A percentile compares a stretch with the other conserved stretches of the same genome.
Conservation (phyloP, 1,140 invertebrate species). For the Drosophila lini region DNA sequence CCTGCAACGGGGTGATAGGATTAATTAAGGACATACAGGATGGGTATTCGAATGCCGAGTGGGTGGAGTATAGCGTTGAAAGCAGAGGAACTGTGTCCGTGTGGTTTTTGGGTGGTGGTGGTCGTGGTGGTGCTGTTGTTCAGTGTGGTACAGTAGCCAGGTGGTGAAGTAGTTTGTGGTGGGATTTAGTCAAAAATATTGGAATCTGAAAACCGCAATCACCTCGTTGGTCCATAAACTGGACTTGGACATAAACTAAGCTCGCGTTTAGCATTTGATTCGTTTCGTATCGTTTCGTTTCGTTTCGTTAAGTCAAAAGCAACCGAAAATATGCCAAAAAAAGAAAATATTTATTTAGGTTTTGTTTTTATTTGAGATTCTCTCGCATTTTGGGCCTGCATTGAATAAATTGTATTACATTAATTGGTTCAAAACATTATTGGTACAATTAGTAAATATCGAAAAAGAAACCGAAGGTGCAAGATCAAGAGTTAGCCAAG, state of each 20-base stretch:
- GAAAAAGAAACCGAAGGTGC: constrained; percentile 59
- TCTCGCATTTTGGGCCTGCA: constrained; percentile 55
- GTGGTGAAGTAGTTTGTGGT: constrained; percentile 35
- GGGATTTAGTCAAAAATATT: constrained; percentile 54
- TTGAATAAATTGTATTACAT: constrained; percentile 58
- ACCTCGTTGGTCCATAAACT: constrained; percentile 84
- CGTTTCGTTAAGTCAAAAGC: constrained; percentile 72
- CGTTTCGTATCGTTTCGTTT: constrained; percentile 41
- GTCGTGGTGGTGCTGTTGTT: constrained; percentile 20
- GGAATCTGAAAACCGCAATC: constrained; percentile 72
- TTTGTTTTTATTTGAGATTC: constrained; percentile 32
- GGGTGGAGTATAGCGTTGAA: constrained; percentile 21
- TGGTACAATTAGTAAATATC: constrained; percentile 41
- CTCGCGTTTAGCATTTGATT: constrained; percentile 71
- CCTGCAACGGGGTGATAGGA: constrained; percentile 85
- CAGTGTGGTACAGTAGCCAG: constrained; percentile 40
- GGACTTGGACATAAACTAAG: constrained; percentile 84
- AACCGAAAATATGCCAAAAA: constrained; percentile 79
- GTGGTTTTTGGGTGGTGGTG: constrained; percentile 32
- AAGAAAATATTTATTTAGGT: constrained; percentile 54
- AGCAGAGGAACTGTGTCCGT: constrained; percentile 45
- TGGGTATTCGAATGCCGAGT: constrained; percentile 12
- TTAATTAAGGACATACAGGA: constrained; percentile 23
- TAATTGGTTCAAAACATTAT: constrained; percentile 48
- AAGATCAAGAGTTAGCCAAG: constrained; percentile 57